A percentile compares a stretch with the other conserved stretches of the same genome.
Conservation (phyloP, 2,888 invertebrate species). For the Drosophila multiciliata region DNA sequence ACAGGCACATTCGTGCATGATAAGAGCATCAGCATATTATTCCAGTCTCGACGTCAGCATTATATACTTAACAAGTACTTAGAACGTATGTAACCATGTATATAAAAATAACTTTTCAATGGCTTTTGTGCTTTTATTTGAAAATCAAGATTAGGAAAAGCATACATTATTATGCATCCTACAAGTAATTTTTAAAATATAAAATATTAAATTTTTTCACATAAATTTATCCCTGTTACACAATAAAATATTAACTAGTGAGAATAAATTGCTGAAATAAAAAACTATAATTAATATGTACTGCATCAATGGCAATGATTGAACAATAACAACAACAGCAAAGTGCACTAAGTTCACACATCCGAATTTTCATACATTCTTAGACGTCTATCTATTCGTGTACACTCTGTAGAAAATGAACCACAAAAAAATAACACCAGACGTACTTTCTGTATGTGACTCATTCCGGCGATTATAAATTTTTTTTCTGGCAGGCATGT, state of each 20-base stretch:
- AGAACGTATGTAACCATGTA: neutral
- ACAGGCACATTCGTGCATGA: slow-evolving; percentile 19
- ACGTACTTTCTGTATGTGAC: slow-evolving; percentile 49
- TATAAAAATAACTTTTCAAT: neutral
- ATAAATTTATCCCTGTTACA: neutral
- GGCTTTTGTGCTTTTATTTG: neutral
- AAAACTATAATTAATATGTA: slow-evolving; percentile 15
- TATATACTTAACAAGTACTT: neutral
- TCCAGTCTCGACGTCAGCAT: slow-evolving; percentile 1
- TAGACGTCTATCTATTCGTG: neutral
- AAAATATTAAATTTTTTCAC: neutral
- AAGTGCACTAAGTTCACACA: slow-evolving; percentile 17
- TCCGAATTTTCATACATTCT: slow-evolving; percentile 4
- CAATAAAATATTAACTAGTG: neutral
- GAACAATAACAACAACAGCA: neutral
- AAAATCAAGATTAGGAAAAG: neutral
- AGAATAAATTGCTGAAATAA: slow-evolving; percentile 3
- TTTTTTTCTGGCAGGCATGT: slow-evolving; percentile 30
- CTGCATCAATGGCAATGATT: slow-evolving; percentile 12
- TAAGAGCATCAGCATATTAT: slow-evolving; percentile 35
- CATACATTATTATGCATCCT: neutral
- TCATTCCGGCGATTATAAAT: slow-evolving; percentile 67
- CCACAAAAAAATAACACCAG: slow-evolving; percentile 17
- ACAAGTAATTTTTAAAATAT: too few relatives aligned
- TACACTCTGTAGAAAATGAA: slow-evolving; percentile 18